These are phyloP conservation scores for Fulica atra DNA, from an alignment of 2,113 vertebrate genomes.

Conservation along the genomic window DNA sequence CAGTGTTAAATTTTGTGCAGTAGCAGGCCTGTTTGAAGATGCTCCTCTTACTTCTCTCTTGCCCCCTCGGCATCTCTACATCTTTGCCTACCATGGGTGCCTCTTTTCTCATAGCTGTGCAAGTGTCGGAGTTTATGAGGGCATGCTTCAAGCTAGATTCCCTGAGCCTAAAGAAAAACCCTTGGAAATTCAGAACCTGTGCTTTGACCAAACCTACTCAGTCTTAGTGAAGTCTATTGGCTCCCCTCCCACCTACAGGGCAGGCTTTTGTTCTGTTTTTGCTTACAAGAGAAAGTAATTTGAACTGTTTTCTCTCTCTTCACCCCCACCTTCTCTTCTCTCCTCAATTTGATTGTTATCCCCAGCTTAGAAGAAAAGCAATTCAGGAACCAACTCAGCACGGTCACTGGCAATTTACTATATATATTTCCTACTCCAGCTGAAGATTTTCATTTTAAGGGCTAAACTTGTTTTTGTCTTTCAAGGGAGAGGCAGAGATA, in stretches of 20 bases:
- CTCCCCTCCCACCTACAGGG: neutral
- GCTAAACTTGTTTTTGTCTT: neutral
- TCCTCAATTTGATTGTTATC: neutral
- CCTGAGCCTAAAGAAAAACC: neutral
- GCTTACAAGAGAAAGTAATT: neutral
- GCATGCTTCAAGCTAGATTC: neutral
- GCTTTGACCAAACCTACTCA: neutral
- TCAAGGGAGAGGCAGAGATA: neutral
- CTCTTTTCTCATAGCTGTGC: neutral
- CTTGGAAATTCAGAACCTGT: neutral
- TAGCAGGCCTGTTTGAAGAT: neutral
- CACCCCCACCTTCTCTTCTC: no score
- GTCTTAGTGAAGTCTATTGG: neutral
- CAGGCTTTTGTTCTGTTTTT: neutral
- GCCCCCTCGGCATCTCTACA: neutral
- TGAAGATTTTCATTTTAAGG: neutral
- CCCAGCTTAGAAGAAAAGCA: neutral
- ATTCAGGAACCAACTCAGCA: neutral
- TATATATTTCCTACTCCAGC: neutral
- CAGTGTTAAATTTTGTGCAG: neutral
- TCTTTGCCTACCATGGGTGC: neutral
- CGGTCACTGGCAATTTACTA: neutral
- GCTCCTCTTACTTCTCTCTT: neutral
- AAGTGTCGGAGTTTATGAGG: neutral
- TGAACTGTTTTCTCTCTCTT: neutral